Conservation (phyloP, 2,113 vertebrate species). For the Gyps fulvus region DNA sequence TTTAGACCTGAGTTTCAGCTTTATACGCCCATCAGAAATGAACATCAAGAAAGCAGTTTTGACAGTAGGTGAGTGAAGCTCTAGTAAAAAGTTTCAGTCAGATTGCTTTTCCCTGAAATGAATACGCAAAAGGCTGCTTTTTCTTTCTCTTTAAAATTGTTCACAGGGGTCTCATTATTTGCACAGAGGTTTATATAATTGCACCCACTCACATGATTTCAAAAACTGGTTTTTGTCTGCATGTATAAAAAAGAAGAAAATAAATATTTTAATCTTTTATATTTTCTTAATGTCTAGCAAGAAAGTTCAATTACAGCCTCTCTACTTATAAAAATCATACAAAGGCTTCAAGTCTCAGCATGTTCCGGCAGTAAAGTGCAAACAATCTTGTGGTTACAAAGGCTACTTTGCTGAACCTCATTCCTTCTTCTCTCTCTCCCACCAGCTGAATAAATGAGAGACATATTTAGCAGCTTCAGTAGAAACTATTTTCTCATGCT, state of each 20-base stretch:
- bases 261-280: constrained; percentile 54
- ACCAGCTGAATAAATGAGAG: constrained; percentile 60
- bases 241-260: not conserved
- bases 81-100: not conserved
- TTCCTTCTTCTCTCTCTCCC: constrained; percentile 40
- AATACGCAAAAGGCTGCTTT: not conserved
- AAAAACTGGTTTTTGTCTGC: not conserved
- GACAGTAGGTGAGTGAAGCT: not conserved
- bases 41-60: not conserved
- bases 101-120: not conserved
- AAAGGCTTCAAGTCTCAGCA: constrained; percentile 45
- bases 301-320: constrained; percentile 53
- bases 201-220: not conserved
- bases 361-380: constrained; percentile 43
- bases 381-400: constrained; percentile 51
- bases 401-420: constrained; percentile 54
- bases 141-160: not conserved
- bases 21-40: not conserved
- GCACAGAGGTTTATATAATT: constrained; percentile 23
- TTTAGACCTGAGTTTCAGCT: not conserved
- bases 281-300: constrained; percentile 40
- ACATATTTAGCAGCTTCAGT: constrained; percentile 50
- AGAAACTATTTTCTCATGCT: constrained; percentile 61
- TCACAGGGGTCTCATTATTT: constrained; percentile 35
- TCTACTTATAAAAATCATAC: constrained; percentile 50